These are phyloP conservation scores for Crossocerus cetratus DNA, from an alignment of 2,888 invertebrate genomes.

Conservation along the genomic window DNA sequence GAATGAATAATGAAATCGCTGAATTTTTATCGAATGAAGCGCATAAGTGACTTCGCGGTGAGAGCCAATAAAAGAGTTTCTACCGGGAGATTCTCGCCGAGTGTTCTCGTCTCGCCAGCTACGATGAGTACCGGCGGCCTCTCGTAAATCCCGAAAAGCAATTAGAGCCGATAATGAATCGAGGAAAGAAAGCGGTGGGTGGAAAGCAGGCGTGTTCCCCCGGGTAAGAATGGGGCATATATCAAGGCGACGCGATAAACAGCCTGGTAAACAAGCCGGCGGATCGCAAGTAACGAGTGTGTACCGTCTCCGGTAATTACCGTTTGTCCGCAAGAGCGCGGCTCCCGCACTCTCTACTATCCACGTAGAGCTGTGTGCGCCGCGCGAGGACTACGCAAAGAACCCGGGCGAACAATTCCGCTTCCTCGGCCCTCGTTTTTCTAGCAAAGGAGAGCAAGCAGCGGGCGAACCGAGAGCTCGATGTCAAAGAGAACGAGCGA, in stretches of 20 bases:
- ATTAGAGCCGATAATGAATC: background rate
- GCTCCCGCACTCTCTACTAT: no score
- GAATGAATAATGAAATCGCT: no score
- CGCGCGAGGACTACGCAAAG: background rate
- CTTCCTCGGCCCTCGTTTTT: constrained; percentile 8
- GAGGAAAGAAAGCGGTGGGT: background rate
- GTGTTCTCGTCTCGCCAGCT: no score
- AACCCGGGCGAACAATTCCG: constrained; percentile 6
- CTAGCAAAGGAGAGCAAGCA: background rate
- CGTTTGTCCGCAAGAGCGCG: background rate
- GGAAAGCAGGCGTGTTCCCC: background rate
- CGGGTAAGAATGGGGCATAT: background rate
- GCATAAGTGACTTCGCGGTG: no score
- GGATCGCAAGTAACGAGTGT: constrained; percentile 15
- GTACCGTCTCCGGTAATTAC: constrained; percentile 29
- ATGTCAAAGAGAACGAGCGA: no score
- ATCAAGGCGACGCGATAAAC: constrained; percentile 11
- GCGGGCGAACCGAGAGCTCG: no score
- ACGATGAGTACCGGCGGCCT: background rate
- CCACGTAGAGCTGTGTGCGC: no score
- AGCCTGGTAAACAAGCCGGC: constrained; percentile 36
- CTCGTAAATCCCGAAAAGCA: background rate
- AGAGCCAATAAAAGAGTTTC: no score
- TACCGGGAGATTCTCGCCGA: no score
- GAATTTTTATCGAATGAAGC: no score